Evolutionary conservation across 2,113 vertebrate species (phyloP), one percentile per base, ranked within the genome.

Genomic region (Marmota flaviventris): DNA sequence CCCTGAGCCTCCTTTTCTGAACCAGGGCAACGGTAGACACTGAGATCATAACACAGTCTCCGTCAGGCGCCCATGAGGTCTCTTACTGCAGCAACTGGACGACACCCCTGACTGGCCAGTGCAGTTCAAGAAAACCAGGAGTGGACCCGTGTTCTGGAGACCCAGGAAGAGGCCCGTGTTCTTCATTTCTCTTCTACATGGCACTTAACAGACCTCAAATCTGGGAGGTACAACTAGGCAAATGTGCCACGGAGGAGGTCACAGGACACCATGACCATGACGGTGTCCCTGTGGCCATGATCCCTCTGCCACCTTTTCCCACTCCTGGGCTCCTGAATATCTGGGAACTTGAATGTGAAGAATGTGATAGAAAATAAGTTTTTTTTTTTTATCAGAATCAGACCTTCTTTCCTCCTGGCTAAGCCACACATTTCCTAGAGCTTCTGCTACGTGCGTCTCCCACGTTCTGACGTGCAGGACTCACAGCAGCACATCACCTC

Each of bases 401-500:
- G 34, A 9, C 9, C 25, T 78, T 77, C 56, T 69, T 85, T 92
- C 65, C n/a, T 93, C 45, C n/a, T 83, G 72, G 77, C 37, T 24
- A 92, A 94, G n/a, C 37, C 83, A n/a, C 82, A 58, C 16, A 29
- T 81, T 86, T 92, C 92, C 86, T 96, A 42, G 84, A 95, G 81
- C 90, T 73, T 95, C 90, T 53, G 61, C 87, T 58, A 84, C 72
- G 82, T 67, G 75, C 90, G 25, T 93, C 96, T 85, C 82, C 65
- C 27, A 24, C 34, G 70, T 87, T 94, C 73, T 76, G 85, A 97
- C 65, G 70, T 42, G 78, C 29, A 39, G 10, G 83, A 94, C 97
- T 98, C 97, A 95, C 58, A 96, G 70, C 27, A 89, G 73, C 83
- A 94, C 95, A 81, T 78, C 95, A 98, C 61, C 69, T 48, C 29